Conservation (phyloP, 35 echinoderm and acorn worm species). For the Lytechinus variegatus region DNA sequence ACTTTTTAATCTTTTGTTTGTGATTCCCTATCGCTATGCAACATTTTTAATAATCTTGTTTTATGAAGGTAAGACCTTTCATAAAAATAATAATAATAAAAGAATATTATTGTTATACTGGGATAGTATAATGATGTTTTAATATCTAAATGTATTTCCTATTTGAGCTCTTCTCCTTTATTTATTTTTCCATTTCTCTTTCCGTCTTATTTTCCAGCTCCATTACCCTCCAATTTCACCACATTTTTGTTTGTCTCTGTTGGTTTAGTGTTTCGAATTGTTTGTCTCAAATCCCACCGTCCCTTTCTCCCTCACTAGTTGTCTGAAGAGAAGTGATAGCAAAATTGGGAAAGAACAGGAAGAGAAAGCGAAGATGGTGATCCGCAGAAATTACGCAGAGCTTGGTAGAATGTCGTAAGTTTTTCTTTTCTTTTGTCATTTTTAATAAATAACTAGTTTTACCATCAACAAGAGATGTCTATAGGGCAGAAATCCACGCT, state of each 20-base stretch:
- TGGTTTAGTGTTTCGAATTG: not conserved
- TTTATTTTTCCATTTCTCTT: not conserved
- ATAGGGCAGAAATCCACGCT: too few relatives aligned
- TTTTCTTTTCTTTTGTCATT: not conserved
- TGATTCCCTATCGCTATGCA: too few relatives aligned
- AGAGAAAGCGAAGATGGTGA: conserved; percentile 42
- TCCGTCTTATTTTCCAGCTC: not conserved
- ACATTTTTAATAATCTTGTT: not conserved
- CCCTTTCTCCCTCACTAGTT: conserved; percentile 25
- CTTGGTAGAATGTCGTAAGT: conserved; percentile 84
- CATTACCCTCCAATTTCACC: not conserved
- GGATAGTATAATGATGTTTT: too few relatives aligned
- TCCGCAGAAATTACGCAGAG: conserved; percentile 58
- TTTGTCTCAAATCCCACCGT: not conserved
- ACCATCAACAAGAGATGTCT: too few relatives aligned
- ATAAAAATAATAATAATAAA: not conserved
- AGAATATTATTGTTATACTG: too few relatives aligned
- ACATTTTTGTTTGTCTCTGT: not conserved
- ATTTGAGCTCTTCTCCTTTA: not conserved
- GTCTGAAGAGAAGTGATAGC: conserved; percentile 43
- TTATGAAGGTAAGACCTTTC: too few relatives aligned
- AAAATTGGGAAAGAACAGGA: conserved; percentile 31
- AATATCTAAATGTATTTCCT: not conserved
- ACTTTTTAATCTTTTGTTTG: too few relatives aligned
- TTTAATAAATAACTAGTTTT: too few relatives aligned